Base-by-base conservation (phyloP, 2,797 vertebrate species). In the Acrossocheilus wenchowensis region DNA sequence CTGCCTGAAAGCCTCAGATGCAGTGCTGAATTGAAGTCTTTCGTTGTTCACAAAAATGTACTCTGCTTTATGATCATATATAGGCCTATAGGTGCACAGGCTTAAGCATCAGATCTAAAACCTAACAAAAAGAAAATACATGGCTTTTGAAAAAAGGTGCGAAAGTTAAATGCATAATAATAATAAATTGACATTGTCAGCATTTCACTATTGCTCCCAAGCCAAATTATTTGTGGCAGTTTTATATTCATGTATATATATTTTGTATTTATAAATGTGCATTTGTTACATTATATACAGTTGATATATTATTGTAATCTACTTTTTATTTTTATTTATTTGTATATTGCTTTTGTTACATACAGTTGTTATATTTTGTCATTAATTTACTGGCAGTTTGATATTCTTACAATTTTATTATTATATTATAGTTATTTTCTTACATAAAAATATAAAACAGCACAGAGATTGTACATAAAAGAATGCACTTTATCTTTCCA, bases 21-120 rank as follows among this genome's bases (percentile, higher is more conserved):
- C 34, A 21, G 60, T 74, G 71, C 81, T 74, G 69, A 83, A 48
- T 71, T 15, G 10, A 60, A 39, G n/a, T 83, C 54, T 83, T 74
- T 74, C 50, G 23, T 62, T 83, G 69, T 74, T 83, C 50, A 52
- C 23, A 71, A 7, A 30, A 30, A 30, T 30, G 30, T 45, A 50
- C 17, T 52, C 12, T 60, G 36, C 77, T 79, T 41, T 30, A 41
- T 79, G 54, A 79, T 79, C 52, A 62, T 30, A 36, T 50, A 50
- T 30, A 30, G 30, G 30, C 30, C 30, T 50, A 26, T 48, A 36
- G 48, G 43, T 30, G 21, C 12, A n/a, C 26, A 45, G 15, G 43
- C 41, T 45, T 66, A 34, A 26, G 21, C 7, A 26, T 79, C 57
- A 64, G n/a, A 79, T 64, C 39, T 43, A 45, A 17, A 78, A 60